Conservation (phyloP, 2,797 vertebrate genomes). For the Malacoctenus gilli region DNA sequence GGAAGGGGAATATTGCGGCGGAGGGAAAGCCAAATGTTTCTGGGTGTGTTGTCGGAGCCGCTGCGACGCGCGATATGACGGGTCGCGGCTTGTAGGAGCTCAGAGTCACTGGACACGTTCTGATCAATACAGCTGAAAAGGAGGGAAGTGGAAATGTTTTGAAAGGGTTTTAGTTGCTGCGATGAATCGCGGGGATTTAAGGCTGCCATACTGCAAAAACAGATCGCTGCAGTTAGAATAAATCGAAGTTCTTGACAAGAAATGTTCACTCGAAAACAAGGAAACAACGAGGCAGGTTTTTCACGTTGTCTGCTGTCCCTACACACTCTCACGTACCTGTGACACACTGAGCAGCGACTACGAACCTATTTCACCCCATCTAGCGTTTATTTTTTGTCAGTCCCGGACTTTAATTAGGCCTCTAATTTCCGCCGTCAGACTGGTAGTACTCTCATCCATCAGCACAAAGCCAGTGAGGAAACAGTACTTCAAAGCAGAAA, state of each 20-base stretch:
- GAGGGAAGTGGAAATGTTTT: constrained; percentile 49
- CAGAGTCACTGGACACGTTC: constrained; percentile 57
- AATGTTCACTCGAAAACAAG: no score
- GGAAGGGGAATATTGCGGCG: constrained; percentile 34
- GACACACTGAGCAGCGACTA: no score
- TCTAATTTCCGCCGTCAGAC: no score
- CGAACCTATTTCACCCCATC: no score
- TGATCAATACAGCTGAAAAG: constrained; percentile 62
- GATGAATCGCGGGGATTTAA: constrained; percentile 41
- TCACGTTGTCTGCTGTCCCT: no score
- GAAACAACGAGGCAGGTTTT: no score
- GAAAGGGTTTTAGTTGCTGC: constrained; percentile 46
- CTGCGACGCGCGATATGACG: constrained; percentile 54
- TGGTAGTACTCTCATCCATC: not conserved
- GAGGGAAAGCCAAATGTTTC: no score
- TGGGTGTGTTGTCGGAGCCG: constrained; percentile 56
- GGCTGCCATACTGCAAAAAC: constrained; percentile 53
- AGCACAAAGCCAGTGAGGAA: not conserved
- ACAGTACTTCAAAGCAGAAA: not conserved
- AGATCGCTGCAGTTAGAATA: no score
- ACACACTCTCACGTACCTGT: no score
- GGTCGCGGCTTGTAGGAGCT: constrained; percentile 59
- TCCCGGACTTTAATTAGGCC: no score
- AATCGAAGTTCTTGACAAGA: no score
- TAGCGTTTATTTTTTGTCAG: no score